phyloP scores from a whole-genome alignment of 2,113 vertebrate genomes.

The Rhagologus leucostigma region DNA sequence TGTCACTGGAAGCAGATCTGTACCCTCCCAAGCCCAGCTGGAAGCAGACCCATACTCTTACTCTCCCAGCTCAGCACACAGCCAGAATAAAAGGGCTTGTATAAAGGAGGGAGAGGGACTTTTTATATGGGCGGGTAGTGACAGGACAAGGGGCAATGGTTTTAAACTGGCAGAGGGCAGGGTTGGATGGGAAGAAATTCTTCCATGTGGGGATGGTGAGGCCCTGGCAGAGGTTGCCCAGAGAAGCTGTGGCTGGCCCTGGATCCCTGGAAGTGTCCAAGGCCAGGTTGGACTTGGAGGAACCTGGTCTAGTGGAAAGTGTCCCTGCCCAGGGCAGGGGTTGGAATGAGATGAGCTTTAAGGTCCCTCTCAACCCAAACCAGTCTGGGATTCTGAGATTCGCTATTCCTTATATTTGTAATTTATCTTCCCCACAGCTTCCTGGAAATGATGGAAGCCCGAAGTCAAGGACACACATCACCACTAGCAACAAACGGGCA shows the following conservation, averaged over 20 bases:
- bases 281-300: neutral
- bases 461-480: constrained; percentile 78
- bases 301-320: neutral
- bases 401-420: neutral
- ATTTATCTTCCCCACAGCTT: constrained; percentile 76
- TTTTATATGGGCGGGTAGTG: neutral
- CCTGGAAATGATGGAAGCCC: constrained; percentile 89
- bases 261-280: neutral
- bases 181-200: neutral
- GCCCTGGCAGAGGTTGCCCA: neutral
- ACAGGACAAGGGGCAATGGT: neutral
- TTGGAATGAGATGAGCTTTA: neutral
- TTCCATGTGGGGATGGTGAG: neutral
- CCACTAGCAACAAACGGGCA: constrained; percentile 84
- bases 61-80: neutral
- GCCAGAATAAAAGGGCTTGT: neutral
- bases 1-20: neutral
- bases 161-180: neutral
- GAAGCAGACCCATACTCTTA: neutral
- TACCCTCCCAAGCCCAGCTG: neutral
- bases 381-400: neutral
- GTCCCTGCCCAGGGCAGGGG: neutral
- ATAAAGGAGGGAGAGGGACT: neutral
- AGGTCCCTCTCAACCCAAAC: neutral
- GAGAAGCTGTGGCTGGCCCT: neutral